Base-by-base conservation (phyloP, 1,140 invertebrate genomes). In the Listronotus oregonensis region DNA sequence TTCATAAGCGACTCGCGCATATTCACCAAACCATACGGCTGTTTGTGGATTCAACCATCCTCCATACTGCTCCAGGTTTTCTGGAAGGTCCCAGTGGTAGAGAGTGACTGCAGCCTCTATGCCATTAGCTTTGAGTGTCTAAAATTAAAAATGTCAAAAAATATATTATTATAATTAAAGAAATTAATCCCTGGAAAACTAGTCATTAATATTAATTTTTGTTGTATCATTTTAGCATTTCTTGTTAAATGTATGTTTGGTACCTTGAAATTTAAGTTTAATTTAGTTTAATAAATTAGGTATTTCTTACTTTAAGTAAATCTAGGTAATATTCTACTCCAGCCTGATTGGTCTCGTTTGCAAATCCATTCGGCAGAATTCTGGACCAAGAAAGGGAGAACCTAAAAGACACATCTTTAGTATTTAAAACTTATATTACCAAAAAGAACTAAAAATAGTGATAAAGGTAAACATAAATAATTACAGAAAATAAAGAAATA, bases 331-430 rank as follows among this genome's bases (percentile, higher is more conserved):
- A 43, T 17, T 62, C 59, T 12, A 62, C 51, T 9, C 59, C 59
- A 12, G 47, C 49, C 18, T 62, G 59, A 34, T 62, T 62, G 7
- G 27, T 54, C 12, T 52, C 34, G 21, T 46, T 54, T 14, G 47
- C 21, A 27, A 34, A 49, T 14, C 60, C 61, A 42, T 52, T 54
- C 6, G 87, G 85, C 0, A 87, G 70, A 11, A 88, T 79, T 52
- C 87, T 69, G 0, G 84, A 11, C 86, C 86, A 88, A 21, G 84
- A 83, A 47, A 88, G 71, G 0, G 86, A 88, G 71, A 88, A 86
- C 7, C 86, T 78, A 59, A 67, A 74, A 34, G 54, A 71, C 70
- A 31, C 2, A 47, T 18, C 17, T 27, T 27, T 27, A 27, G 21
- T 27, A 5, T 27, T n/a, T n/a, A 15, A 40, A 40, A 14, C 17